Percentiles rank a stretch among this genome's conserved stretches.
Conservation (phyloP, 2,797 vertebrate species). For the Lepus oiostolus region DNA sequence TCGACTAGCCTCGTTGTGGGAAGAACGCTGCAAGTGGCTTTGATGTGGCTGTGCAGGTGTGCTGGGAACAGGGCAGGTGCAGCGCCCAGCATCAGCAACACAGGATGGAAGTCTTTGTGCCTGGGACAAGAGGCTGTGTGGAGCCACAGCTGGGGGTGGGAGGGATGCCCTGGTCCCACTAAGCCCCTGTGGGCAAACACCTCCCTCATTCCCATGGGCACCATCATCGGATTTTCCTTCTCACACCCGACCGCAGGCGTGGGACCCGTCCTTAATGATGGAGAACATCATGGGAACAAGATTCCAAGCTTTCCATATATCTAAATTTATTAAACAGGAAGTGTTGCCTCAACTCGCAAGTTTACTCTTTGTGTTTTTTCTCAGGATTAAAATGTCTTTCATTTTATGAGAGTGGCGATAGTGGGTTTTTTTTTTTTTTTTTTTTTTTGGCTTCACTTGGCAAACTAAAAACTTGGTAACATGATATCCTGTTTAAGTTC, state of each 20-base stretch:
- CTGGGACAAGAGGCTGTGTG: not conserved
- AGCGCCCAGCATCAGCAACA: not conserved
- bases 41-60: not conserved
- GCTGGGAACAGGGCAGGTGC: not conserved
- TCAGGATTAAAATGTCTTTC: constrained; percentile 54
- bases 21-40: not conserved
- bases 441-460: not conserved
- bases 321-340: constrained; percentile 70
- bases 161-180: not conserved
- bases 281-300: constrained; percentile 65
- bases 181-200: not conserved
- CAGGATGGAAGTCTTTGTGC: not conserved
- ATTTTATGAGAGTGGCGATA: constrained; percentile 7
- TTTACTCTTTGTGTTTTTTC: constrained; percentile 12
- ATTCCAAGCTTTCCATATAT: constrained; percentile 39
- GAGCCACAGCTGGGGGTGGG: not conserved
- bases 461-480: constrained; percentile 11
- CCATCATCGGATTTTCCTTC: not conserved
- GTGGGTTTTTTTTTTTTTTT: not conserved
- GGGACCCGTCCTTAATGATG: not conserved
- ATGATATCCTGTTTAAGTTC: not conserved
- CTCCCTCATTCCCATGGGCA: not conserved
- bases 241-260: not conserved
- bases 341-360: not conserved
- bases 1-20: not conserved